Base-by-base conservation (phyloP, 2,888 invertebrate genomes). In the Periphyllus acericola region DNA sequence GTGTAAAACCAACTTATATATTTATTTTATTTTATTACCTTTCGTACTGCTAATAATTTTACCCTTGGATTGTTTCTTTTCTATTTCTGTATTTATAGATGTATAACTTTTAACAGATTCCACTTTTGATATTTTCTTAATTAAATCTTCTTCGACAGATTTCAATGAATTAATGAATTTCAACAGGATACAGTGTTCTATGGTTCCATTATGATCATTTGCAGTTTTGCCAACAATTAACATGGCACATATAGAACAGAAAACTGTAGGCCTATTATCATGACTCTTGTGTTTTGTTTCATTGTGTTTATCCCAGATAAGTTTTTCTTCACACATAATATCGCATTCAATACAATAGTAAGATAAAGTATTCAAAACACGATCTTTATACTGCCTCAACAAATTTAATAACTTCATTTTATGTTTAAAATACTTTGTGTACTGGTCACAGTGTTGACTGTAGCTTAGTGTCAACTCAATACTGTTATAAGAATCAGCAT, bases 221-320 rank as follows among this genome's bases (percentile, higher is more conserved):
- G 9, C 2, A 19, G 55, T 72, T 21, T 6, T 4, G 8, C 36
- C 36, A 60, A 83, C 25, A 74, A 83, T 46, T 14, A 75, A 55
- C 74, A 83, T 55, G 60, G 17, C n/a, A 36, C 83, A 83, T 2
- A 74, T 55, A 60, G 83, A 60, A 74, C 83, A 83, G 46, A 34
- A 60, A 29, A 60, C 29, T 55, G 29, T n/a, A 29, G 17, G 11
- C 55, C 55, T 60, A 72, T 14, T 29, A 19, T 1, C 5, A 68
- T 68, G 68, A 68, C 29, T n/a, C 29, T 9, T 1, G 3, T 81
- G 81, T 46, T 81, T 25, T 8, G 5, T 32, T 68, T 81, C 29
- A 46, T 40, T 81, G 11, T 81, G 81, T 19, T 46, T 68, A 0
- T 81, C 46, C 81, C 81, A 81, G 0, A 11, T 21, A 29, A 19